Evolutionary conservation across 2,797 vertebrate species (phyloP), one percentile per base, ranked within the genome.

Genomic region (Rhadinocentrus ornatus): DNA sequence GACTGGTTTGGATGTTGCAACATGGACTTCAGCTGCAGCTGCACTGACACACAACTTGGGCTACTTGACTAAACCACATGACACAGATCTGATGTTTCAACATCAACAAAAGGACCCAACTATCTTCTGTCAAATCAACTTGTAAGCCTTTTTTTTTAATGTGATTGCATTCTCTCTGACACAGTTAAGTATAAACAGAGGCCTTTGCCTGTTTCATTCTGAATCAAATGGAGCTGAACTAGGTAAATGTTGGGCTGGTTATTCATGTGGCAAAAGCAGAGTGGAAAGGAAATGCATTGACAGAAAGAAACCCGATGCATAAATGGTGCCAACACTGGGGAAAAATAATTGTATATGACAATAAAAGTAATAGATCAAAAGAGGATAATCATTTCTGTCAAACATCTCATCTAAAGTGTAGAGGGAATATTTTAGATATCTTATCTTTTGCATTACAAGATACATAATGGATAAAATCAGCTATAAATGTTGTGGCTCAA

Each of bases 51-150:
- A 80, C 64, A 88, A 71, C n/a, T n/a, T n/a, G 83, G 74, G 82
- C 86, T 77, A 84, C 75, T 81, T 81, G 29, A 79, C 72, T 67
- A 74, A 84, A 79, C 71, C 69, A 88, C 83, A 86, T 84, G 86
- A 91, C 79, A 75, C 62, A 46, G 70, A 56, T 53, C 72, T 82
- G 80, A 81, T 73, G 82, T 84, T 83, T 81, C 55, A 68, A 81
- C 37, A 67, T 68, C 18, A 56, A 83, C 78, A 66, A 63, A 34
- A 60, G 29, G 59, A 65, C 39, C 55, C 7, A 48, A 44, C 24
- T n/a, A 53, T 66, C 18, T 54, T 78, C 53, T 67, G 39, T 46
- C 8, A 27, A 60, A 64, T 58, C 41, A 41, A 78, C 93, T 78
- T 87, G 37, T 13, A 24, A 62, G 39, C 4, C n/a, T n/a, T n/a